Conservation (phyloP, 2,113 vertebrate genomes). For the Halichoerus grypus region DNA sequence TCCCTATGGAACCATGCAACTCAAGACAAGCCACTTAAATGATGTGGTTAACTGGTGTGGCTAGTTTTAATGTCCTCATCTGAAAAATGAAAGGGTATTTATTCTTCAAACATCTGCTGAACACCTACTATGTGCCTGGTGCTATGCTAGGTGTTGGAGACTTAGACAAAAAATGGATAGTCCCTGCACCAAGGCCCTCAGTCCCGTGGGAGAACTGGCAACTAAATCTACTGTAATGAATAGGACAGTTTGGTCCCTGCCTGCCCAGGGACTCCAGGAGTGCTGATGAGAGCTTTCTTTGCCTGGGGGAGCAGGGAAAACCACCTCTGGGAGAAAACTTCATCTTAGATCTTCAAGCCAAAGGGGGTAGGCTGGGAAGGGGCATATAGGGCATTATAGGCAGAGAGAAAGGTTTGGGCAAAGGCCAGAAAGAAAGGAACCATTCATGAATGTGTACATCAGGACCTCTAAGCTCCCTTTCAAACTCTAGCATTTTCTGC, state of each 20-base stretch:
- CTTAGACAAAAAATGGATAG: not conserved
- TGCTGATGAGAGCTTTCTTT: not conserved
- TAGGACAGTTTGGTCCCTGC: not conserved
- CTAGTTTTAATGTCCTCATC: conserved; percentile 13
- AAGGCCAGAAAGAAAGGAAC: conserved; percentile 4
- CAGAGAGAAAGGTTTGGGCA: conserved; percentile 1
- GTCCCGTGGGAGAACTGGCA: not conserved
- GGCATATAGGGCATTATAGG: not conserved
- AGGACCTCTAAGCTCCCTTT: not conserved
- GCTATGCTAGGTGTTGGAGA: not conserved
- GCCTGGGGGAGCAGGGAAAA: not conserved
- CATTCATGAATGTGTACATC: not conserved
- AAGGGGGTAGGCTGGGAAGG: not conserved
- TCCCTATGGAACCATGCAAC: not conserved
- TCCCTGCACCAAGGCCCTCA: not conserved
- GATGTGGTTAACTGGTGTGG: conserved; percentile 2
- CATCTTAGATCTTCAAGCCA: not conserved
- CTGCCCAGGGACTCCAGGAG: not conserved
- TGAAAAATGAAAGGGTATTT: conserved; percentile 33
- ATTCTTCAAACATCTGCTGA: not conserved
- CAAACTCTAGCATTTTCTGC: not conserved
- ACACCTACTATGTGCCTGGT: not conserved
- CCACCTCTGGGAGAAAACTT: not conserved
- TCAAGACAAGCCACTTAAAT: not conserved
- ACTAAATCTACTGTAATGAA: not conserved